These are phyloP conservation scores for Chorisops tibialis DNA, from an alignment of 2,888 invertebrate genomes.

Conservation along the genomic window DNA sequence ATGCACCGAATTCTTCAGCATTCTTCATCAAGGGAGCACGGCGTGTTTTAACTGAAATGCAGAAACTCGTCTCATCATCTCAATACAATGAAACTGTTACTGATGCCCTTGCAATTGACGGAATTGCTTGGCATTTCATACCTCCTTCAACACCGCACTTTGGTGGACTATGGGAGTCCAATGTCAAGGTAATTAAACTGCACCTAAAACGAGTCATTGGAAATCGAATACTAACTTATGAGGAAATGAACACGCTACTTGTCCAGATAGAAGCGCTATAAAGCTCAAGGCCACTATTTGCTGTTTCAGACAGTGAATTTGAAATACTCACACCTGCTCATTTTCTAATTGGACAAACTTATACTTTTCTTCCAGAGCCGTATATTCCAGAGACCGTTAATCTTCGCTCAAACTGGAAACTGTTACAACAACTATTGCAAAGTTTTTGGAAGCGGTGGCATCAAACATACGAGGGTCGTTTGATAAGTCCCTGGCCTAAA, in stretches of 20 bases:
- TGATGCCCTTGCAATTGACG: constrained; percentile 33
- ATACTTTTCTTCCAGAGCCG: neutral
- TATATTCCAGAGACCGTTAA: neutral
- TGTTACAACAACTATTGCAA: neutral
- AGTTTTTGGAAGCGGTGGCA: neutral
- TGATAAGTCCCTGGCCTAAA: no score
- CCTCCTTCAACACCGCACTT: constrained; percentile 10
- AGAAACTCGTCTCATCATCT: neutral
- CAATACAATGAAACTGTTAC: constrained; percentile 34
- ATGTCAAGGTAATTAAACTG: constrained; percentile 32
- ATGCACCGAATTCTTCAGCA: no score
- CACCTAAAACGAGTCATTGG: constrained; percentile 33
- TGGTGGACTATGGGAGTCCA: constrained; percentile 10
- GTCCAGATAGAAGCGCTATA: constrained; percentile 35
- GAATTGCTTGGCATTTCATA: constrained; percentile 37
- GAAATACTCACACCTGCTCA: constrained; percentile 10
- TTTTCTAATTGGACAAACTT: constrained; percentile 3
- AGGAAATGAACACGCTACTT: constrained; percentile 32
- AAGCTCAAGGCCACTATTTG: constrained; percentile 34
- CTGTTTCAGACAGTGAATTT: constrained; percentile 11
- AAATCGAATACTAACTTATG: constrained; percentile 3
- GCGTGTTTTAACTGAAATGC: constrained; percentile 27
- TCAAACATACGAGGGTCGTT: neutral
- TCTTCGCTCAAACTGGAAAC: neutral
- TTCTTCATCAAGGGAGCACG: constrained; percentile 38